Evolutionary conservation across 2,113 vertebrate species (phyloP), one percentile per base, ranked within the genome.

Genomic region (Jaculus jaculus): DNA sequence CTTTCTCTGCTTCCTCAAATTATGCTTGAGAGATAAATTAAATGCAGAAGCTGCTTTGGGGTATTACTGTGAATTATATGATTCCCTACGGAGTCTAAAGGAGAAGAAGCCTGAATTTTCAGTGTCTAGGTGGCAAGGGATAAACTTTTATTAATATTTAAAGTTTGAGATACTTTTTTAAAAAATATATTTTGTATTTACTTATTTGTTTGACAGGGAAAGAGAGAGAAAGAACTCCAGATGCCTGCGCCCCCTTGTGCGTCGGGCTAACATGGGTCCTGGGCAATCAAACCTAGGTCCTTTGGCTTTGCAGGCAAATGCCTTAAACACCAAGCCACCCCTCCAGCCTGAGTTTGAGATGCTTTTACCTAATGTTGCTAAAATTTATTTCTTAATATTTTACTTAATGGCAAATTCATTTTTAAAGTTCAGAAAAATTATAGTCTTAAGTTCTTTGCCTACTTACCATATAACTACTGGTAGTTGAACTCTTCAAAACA

Each of bases 1-100:
- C n/a, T 87, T 89, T 78, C 58, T 74, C 65, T 86, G 15, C 61
- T 95, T 88, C 94, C 28, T 72, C 34, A 91, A 82, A 34, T 87
- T 85, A 32, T 95, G 15, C 79, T 91, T 95, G 73, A 83, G 17
- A 89, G 34, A 65, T 23, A 80, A 88, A 58, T 82, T 77, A 81
- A 51, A 66, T 90, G 72, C 65, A 81, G n/a, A 93, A 84, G 37
- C 32, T 30, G 61, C 24, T 58, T 58, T 90, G 66, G 87, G 42
- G 30, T 66, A 37, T 95, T 66, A 68, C 32, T 78, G 8, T 82
- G 47, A 79, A 60, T 65, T 74, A 79, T 80, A 39, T 47, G 24
- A 60, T 92, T 91, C 87, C 21, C 51, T 90, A 0, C 61, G 71
- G 82, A 69, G 58, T 80, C 34, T 84, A 7, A 17, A 51, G 42